Base-by-base conservation (phyloP, 1,140 invertebrate species). In the Protaetia brevitarsis region DNA sequence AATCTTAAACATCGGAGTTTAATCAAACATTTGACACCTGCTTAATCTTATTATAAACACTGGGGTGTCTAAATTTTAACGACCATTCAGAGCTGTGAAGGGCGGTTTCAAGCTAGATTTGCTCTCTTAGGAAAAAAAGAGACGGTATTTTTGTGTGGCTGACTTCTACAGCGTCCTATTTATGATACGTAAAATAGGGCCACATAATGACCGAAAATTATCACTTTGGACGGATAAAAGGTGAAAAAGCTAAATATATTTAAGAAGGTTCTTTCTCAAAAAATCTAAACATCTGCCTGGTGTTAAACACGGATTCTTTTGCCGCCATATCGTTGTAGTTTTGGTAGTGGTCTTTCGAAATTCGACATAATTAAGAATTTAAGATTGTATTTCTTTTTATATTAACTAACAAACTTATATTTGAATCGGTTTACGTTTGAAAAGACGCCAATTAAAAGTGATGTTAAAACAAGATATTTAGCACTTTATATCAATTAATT, bases 11-110 rank as follows among this genome's bases (percentile, higher is more conserved):
- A 66, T 61, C 57, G 61, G 65, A 58, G 59, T 66, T n/a, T 66
- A 66, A 66, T 66, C 29, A 66, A 66, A 66, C 65, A 61, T 66
- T 66, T 66, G 65, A 66, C 65, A 66, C 65, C 65, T 66, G 65
- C 65, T 51, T 66, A 66, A 66, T 66, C 65, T 66, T 66, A 37
- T 66, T 66, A 60, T 66, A 66, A 66, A 66, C 65, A 60, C 58
- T 16, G 16, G 65, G 57, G 58, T 66, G 21, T 41, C 27, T 11
- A 61, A 27, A 29, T 65, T 10, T 21, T 45, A 21, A 45, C 41
- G 41, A 26, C 64, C 19, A 34, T 58, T 28, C 23, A 30, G 58
- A 7, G 26, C 56, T 30, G 13, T 28, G 29, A 58, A 58, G 28
- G 56, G 56, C 5, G 23, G 28, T 58, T 58, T 58, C 41, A 28